These are phyloP conservation scores for Moxostoma hubbsi DNA, from an alignment of 2,797 vertebrate species.

Conservation along the genomic window DNA sequence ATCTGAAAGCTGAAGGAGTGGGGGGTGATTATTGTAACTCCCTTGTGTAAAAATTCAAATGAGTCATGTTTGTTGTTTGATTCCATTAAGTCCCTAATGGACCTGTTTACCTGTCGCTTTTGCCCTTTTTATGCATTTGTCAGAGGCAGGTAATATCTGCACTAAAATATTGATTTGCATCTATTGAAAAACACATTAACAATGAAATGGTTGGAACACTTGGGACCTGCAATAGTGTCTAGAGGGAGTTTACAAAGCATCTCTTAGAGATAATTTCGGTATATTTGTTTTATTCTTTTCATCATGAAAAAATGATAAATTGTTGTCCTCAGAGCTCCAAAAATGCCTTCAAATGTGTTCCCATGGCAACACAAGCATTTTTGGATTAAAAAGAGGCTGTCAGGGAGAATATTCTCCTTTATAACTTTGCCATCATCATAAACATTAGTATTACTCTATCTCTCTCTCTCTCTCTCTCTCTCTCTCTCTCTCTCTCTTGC, in stretches of 20 bases:
- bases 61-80: constrained; percentile 75
- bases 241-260: constrained; percentile 1
- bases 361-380: constrained; percentile 25
- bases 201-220: constrained; percentile 18
- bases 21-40: constrained; percentile 27
- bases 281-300: not conserved
- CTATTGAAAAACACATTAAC: constrained; percentile 47
- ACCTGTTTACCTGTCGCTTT: constrained; percentile 43
- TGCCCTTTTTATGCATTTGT: constrained; percentile 39
- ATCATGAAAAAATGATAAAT: constrained; percentile 34
- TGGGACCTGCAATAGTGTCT: constrained; percentile 13
- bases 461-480: not conserved
- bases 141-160: constrained; percentile 39
- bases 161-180: constrained; percentile 37
- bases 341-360: constrained; percentile 26
- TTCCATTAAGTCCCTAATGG: constrained; percentile 70
- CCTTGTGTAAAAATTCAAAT: constrained; percentile 63
- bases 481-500: not conserved
- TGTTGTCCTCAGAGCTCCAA: constrained; percentile 3
- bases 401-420: constrained; percentile 37
- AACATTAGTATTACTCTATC: constrained; percentile 42
- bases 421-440: constrained; percentile 47
- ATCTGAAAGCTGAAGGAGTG: constrained; percentile 35
- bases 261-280: constrained; percentile 17
- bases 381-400: constrained; percentile 21